Percentiles rank a stretch among this genome's conserved stretches.
phyloP scores from a whole-genome alignment of 2,113 vertebrate genomes.

The Pseudopodoces humilis region DNA sequence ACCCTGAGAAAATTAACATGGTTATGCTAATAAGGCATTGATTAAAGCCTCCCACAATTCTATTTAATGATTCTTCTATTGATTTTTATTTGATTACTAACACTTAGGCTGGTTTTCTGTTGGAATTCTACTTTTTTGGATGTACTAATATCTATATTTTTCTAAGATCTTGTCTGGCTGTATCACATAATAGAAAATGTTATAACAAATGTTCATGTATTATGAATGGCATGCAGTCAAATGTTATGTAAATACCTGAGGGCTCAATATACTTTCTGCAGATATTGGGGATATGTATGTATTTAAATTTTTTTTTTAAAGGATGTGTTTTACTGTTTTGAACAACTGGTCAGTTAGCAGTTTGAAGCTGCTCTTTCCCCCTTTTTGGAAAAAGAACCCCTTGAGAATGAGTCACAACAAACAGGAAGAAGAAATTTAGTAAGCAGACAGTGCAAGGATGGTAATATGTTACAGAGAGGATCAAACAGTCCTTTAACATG shows the following conservation, averaged over 20 bases:
- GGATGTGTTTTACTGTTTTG: background rate
- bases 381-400: background rate
- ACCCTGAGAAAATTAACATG: background rate
- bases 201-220: background rate
- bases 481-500: background rate
- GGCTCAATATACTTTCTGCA: conserved; percentile 1
- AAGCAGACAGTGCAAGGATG: background rate
- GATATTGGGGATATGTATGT: background rate
- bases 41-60: background rate
- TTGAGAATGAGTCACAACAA: conserved; percentile 19
- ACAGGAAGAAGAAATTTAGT: background rate
- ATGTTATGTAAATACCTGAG: conserved; percentile 17
- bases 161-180: background rate
- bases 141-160: background rate
- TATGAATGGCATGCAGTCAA: background rate
- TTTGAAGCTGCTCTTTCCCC: background rate
- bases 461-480: background rate
- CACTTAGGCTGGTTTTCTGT: background rate
- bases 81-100: background rate
- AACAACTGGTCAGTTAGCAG: background rate
- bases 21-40: background rate
- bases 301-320: background rate
- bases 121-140: background rate
- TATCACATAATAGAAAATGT: background rate
- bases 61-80: background rate